phyloP scores from a whole-genome alignment of 2,797 vertebrate species.

The Sciaenops ocellatus region DNA sequence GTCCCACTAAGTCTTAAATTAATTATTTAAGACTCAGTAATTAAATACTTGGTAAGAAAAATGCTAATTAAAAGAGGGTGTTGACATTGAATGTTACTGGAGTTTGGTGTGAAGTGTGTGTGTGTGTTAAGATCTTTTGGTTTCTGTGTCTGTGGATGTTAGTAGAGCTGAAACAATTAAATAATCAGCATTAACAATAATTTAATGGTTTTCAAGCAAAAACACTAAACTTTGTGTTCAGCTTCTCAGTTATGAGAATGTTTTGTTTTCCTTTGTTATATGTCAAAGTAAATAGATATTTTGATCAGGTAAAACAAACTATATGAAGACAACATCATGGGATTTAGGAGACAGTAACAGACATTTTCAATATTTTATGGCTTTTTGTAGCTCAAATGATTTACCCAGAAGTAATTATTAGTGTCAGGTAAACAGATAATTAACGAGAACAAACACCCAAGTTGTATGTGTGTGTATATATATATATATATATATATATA shows the following conservation, averaged over 20 bases:
- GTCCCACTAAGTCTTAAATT: not conserved
- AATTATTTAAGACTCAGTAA: too few species aligned
- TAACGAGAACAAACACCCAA: not conserved
- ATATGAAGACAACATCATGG: not conserved
- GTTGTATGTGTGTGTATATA: too few species aligned
- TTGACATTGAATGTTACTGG: not conserved
- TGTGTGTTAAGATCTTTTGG: not conserved
- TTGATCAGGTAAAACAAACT: not conserved
- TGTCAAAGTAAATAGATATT: not conserved
- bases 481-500: too few species aligned
- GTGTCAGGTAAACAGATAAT: not conserved
- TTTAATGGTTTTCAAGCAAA: not conserved
- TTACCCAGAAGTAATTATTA: not conserved
- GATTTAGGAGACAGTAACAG: not conserved
- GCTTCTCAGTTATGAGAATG: not conserved
- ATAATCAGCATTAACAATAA: too few species aligned
- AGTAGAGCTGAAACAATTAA: too few species aligned
- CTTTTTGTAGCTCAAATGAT: not conserved
- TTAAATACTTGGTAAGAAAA: conserved; percentile 9
- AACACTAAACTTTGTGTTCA: not conserved
- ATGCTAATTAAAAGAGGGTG: not conserved
- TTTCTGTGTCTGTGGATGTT: not conserved
- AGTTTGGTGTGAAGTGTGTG: not conserved
- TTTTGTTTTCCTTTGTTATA: not conserved
- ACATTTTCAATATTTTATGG: not conserved